phyloP scores from a whole-genome alignment of 2,888 invertebrate genomes.

The Drosophila neonasuta region DNA sequence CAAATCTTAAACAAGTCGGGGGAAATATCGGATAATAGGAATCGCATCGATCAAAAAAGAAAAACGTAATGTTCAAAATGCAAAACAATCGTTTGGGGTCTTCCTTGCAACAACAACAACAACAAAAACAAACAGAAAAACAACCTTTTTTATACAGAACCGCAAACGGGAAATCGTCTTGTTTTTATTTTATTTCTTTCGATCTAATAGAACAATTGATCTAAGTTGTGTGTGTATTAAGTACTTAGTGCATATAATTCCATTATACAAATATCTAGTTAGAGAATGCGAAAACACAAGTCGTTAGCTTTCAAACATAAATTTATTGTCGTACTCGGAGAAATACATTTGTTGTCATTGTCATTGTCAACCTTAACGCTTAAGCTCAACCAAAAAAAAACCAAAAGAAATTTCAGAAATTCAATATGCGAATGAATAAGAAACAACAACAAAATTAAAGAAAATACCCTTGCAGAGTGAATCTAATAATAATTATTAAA shows the following conservation, averaged over 20 bases:
- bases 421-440: background rate
- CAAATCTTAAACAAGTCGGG: slow-evolving; percentile 73
- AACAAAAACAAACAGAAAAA: background rate
- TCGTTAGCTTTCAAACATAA: slow-evolving; percentile 4
- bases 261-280: slow-evolving; percentile 39
- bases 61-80: slow-evolving; percentile 31
- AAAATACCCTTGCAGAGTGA: background rate
- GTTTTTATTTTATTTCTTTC: slow-evolving; percentile 2
- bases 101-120: slow-evolving; percentile 55
- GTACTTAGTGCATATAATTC: slow-evolving; percentile 37
- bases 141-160: slow-evolving; percentile 19
- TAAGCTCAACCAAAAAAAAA: slow-evolving; percentile 39
- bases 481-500: slow-evolving; percentile 1
- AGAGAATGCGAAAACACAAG: slow-evolving; percentile 3
- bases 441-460: background rate
- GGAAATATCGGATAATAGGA: slow-evolving; percentile 2
- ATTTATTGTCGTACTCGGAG: slow-evolving; percentile 7
- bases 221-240: slow-evolving; percentile 37
- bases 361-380: slow-evolving; percentile 8
- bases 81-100: slow-evolving; percentile 68
- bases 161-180: slow-evolving; percentile 11
- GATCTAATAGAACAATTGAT: slow-evolving; percentile 48
- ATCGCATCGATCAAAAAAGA: background rate
- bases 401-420: background rate
- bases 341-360: slow-evolving; percentile 2